Percentiles rank a stretch among this genome's conserved stretches.
phyloP scores from a whole-genome alignment of 2,113 vertebrate species.

The Rousettus leschenaultii region DNA sequence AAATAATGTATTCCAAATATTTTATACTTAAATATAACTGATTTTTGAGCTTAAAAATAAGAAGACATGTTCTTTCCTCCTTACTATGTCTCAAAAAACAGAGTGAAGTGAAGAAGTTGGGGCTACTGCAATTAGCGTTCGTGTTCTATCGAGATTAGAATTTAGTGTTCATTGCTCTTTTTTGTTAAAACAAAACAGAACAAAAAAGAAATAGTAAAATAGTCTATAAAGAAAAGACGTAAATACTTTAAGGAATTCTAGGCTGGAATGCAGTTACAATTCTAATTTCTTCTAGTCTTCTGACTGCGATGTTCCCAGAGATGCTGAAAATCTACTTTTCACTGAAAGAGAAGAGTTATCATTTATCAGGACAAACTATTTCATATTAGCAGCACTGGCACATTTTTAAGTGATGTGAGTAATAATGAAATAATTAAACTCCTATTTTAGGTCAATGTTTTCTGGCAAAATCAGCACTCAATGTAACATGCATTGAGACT shows the following conservation, averaged over 20 bases:
- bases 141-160: neutral
- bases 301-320: neutral
- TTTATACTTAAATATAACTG: neutral
- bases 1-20: neutral
- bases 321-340: neutral
- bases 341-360: neutral
- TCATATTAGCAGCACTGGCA: neutral
- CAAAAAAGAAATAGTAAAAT: neutral
- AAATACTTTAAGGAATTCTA: neutral
- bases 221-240: neutral
- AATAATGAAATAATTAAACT: neutral
- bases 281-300: neutral
- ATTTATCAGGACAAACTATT: neutral
- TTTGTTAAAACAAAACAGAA: neutral
- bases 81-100: neutral
- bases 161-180: neutral
- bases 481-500: neutral
- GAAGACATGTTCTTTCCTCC: neutral
- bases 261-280: neutral
- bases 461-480: neutral
- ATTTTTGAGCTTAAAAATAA: neutral
- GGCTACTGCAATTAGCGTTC: rapidly evolving
- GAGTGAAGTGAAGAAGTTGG: neutral
- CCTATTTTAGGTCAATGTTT: neutral
- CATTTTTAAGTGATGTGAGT: neutral